These are phyloP conservation scores for Nephrotoma appendiculata DNA, from an alignment of 2,888 invertebrate species.

Conservation along the genomic window DNA sequence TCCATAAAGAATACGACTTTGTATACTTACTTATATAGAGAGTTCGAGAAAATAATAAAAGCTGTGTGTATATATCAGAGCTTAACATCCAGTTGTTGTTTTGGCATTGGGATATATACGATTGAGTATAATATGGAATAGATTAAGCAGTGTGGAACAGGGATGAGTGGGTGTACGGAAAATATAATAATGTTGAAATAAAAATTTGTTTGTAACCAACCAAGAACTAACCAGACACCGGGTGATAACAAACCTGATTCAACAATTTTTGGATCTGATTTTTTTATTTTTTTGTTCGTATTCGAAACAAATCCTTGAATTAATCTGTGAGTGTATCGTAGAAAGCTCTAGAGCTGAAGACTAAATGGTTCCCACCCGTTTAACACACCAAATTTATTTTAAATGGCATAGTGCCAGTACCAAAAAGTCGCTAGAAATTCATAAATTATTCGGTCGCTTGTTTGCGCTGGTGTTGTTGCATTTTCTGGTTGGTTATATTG, in stretches of 20 bases:
- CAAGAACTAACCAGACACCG: neutral
- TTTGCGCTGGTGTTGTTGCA: neutral
- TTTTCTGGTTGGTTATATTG: neutral
- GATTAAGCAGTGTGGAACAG: neutral
- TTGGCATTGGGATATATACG: neutral
- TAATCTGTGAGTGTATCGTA: neutral
- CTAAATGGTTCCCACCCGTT: neutral
- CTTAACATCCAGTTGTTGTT: neutral
- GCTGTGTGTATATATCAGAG: neutral
- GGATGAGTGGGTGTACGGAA: neutral
- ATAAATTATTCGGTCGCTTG: neutral
- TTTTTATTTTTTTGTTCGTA: neutral
- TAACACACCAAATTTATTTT: neutral
- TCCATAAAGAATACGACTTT: neutral
- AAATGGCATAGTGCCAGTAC: neutral
- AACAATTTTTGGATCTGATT: neutral
- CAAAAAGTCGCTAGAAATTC: neutral
- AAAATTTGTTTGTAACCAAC: neutral
- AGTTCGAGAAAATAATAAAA: neutral
- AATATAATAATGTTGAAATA: neutral
- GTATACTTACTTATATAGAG: neutral
- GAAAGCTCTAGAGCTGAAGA: neutral
- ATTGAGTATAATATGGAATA: neutral
- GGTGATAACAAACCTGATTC: neutral
- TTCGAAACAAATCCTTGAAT: neutral